phyloP scores from a whole-genome alignment of 2,888 invertebrate species.

The Lissocephala sabroskyi region DNA sequence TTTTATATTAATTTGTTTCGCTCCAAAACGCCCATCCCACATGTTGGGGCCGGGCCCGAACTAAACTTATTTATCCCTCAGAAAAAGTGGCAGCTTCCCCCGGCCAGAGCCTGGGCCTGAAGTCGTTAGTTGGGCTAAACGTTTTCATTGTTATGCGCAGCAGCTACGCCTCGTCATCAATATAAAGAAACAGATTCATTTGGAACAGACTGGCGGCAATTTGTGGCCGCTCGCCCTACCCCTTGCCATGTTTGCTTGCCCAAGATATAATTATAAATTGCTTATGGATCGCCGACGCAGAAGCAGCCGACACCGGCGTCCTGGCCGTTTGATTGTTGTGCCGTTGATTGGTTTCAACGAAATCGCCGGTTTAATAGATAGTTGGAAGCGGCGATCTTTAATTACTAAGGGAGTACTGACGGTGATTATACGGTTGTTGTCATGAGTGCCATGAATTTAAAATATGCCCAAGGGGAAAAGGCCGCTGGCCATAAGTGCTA shows the following conservation, averaged over 20 bases:
- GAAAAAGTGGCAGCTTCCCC: too few relatives aligned
- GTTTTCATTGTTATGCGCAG: constrained; percentile 62
- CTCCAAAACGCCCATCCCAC: constrained; percentile 45
- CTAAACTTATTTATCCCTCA: too few relatives aligned
- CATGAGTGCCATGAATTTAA: too few relatives aligned
- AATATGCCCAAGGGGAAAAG: too few relatives aligned
- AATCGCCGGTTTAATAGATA: constrained; percentile 57
- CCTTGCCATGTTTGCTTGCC: constrained; percentile 50
- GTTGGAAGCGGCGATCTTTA: constrained; percentile 49
- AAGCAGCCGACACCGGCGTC: too few relatives aligned
- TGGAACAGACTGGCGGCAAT: constrained; percentile 14
- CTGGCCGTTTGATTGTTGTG: too few relatives aligned
- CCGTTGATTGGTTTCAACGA: constrained; percentile 64
- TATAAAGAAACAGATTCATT: not conserved
- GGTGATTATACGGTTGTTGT: constrained; percentile 62
- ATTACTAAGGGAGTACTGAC: constrained; percentile 67
- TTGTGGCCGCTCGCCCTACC: constrained; percentile 19
- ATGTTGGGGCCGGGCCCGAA: too few relatives aligned
- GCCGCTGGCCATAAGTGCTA: too few relatives aligned
- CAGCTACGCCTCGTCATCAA: constrained; percentile 46
- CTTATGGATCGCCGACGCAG: constrained; percentile 17
- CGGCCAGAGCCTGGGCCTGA: too few relatives aligned
- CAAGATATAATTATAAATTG: constrained; percentile 52
- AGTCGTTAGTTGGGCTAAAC: constrained; percentile 62
- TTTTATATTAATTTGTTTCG: constrained; percentile 70